Evolutionary conservation across 1,140 invertebrate genomes (phyloP), one percentile per base, ranked within the genome.

Genomic region (Brachionus paranguensis): DNA sequence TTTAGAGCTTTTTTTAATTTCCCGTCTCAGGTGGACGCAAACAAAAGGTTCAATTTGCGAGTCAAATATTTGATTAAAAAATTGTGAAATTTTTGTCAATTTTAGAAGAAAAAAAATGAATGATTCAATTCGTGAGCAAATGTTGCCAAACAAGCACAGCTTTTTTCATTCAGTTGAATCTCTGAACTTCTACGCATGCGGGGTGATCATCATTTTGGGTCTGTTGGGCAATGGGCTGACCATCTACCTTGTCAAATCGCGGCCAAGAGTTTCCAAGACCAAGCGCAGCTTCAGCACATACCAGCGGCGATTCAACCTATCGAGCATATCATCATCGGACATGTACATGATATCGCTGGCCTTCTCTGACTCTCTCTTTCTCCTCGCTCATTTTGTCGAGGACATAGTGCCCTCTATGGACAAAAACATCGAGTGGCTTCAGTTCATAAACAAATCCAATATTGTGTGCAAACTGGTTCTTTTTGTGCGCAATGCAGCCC

Each of bases 321-420:
- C 53, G 12, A 33, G 17, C 37, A 64, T 27, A 68, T 60, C 78
- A 43, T 64, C 50, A 20, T 64, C 53, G 7, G 55, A 81, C 37
- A 50, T 76, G 11, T 81, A 81, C 78, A 81, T 81, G 24, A 12
- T 81, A 60, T 11, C 53, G 14, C 24, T 81, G 29, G 78, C 53
- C 20, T 45, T 81, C 2, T 33, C 53, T 12, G 78, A 81, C 41
- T 81, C 78, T 81, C 6, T 81, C 11, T 81, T 81, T 68, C 53
- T 81, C 2, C 11, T 81, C 4, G 37, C 78, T 41, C 78, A 81
- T 37, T 81, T 81, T 12, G 20, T 81, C 53, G 78, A 81, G 20
- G 78, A 81, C 29, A 81, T 64, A 41, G 20, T 81, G 1, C 78
- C 78, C 3, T 12, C 50, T 5, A 37, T 81, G 27, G 20, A 81